These are phyloP conservation scores for Rotaria sp. DNA, from an alignment of 2,888 invertebrate species.

Conservation along the genomic window DNA sequence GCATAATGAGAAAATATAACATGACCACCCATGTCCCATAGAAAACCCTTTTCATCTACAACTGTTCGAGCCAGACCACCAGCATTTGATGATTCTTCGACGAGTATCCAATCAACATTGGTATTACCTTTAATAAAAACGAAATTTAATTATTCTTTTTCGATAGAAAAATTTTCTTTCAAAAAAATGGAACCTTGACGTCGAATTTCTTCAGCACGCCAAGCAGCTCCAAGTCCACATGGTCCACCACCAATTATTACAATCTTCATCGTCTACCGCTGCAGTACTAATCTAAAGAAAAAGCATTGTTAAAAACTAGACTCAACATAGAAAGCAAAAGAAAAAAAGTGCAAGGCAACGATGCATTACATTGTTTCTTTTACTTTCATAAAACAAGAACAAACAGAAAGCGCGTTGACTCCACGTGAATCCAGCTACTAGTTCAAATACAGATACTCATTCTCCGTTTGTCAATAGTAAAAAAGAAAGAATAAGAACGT, in stretches of 20 bases:
- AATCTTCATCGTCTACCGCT: slow-evolving; percentile 41
- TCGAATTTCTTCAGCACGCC: slow-evolving; percentile 47
- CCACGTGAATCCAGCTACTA: not conserved
- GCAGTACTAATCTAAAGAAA: no score
- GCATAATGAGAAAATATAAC: slow-evolving; percentile 48
- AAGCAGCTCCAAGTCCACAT: slow-evolving; percentile 49
- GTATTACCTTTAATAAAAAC: not conserved
- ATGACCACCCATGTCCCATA: slow-evolving; percentile 52
- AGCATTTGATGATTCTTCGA: slow-evolving; percentile 42
- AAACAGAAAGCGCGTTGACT: not conserved
- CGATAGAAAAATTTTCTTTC: not conserved
- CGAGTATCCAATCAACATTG: slow-evolving; percentile 40
- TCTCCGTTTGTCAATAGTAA: not conserved
- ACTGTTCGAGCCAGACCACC: slow-evolving; percentile 49
- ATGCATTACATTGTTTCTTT: no score
- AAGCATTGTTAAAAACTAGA: no score
- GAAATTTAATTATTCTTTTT: not conserved
- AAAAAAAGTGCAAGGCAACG: not conserved
- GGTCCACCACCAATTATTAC: slow-evolving; percentile 49
- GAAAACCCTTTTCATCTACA: slow-evolving; percentile 47
- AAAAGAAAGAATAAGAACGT: not conserved
- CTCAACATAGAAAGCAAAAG: not conserved
- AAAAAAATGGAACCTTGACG: slow-evolving; percentile 39
- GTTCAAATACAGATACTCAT: not conserved
- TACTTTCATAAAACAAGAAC: no score